Evolutionary conservation across 2,888 invertebrate genomes (phyloP), one percentile per base, ranked within the genome.

Genomic region (Hoplodrina ambigua): DNA sequence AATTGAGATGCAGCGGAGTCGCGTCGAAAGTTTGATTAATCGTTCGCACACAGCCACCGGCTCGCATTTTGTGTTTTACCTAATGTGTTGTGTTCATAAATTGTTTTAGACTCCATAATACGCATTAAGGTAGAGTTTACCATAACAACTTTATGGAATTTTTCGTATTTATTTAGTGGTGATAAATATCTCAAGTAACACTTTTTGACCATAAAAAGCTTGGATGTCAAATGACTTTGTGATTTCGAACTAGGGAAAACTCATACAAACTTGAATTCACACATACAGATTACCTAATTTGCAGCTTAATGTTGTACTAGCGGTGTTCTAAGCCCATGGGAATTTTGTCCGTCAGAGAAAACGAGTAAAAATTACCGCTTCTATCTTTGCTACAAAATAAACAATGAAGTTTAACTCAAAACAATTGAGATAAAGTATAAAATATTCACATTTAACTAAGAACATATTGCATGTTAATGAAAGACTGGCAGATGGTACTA

Each of bases 251-350:
- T 85, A 83, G 87, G 81, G 86, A 78, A 91, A 89, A 88, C 83
- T 86, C 82, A 87, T 87, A 87, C 80, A 88, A 87, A 86, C 89
- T 86, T 80, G 69, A 86, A 91, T 94, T 94, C 94, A 89, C 94
- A 95, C 95, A 94, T 92, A 93, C 84, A 93, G 88, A 93, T 91
- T 90, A 89, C 92, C 93, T 94, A 91, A 94, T 94, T 94, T 94
- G 91, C 92, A 92, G 90, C 81, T 93, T 91, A 94, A 94, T 92
- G 92, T 89, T 87, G 84, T 87, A 92, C 93, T 92, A 93, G 87
- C 88, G 85, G 75, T 86, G 84, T 85, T 86, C 84, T 80, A 83
- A 82, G 80, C 90, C 85, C 92, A 92, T 94, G 94, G 90, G 94
- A 95, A 92, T 88, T 83, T 81, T 83, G 76, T 81, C 69, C 41